Evolutionary conservation across 2,888 invertebrate genomes (phyloP).

Genomic region (Nephrotoma guestfalica): DNA sequence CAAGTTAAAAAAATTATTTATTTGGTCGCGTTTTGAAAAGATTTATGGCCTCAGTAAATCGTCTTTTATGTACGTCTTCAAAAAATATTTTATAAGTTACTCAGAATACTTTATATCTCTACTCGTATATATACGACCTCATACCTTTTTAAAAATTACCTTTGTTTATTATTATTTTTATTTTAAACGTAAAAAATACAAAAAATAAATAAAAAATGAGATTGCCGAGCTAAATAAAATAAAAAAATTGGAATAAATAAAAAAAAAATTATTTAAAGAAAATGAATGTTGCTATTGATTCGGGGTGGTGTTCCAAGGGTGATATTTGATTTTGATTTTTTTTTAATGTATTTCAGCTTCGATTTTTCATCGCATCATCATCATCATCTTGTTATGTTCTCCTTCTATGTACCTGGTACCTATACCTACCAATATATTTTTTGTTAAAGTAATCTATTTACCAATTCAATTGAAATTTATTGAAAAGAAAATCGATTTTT

Average conservation of each 20-base stretch:
- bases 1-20: background rate
- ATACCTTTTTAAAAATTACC: background rate
- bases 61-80: background rate
- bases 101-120: too few relatives aligned
- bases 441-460: background rate
- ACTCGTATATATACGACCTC: too few relatives aligned
- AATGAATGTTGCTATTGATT: background rate
- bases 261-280: background rate
- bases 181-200: background rate
- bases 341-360: background rate
- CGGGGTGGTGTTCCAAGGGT: background rate
- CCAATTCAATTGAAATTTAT: background rate
- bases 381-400: background rate
- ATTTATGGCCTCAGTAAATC: background rate
- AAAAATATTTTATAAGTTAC: too few relatives aligned
- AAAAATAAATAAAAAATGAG: background rate
- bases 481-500: background rate
- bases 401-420: background rate
- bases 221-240: background rate
- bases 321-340: background rate
- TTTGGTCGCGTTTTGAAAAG: background rate
- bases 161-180: background rate
- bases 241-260: background rate
- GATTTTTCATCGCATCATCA: background rate
- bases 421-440: background rate